Evolutionary conservation across 2,113 vertebrate genomes (phyloP).

Genomic region (Nycticorax nycticorax): DNA sequence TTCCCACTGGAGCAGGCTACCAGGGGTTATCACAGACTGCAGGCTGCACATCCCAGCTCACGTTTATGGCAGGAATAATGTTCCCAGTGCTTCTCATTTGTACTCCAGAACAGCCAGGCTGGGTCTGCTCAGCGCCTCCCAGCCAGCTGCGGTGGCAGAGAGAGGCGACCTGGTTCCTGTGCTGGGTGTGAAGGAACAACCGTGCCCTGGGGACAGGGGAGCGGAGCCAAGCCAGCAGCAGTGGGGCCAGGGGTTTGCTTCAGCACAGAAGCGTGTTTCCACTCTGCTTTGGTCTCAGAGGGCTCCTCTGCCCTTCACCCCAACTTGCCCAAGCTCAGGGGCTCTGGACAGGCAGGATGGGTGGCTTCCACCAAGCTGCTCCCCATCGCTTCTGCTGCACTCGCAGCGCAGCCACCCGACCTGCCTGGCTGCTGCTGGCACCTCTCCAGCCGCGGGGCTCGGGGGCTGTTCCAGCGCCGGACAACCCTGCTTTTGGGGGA

Average conservation of each 20-base stretch:
- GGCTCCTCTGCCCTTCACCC: neutral
- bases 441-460: neutral
- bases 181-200: fast-evolving
- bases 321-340: neutral
- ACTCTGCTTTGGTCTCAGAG: neutral
- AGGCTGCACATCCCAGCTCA: neutral
- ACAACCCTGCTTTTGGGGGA: neutral
- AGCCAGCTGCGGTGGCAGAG: too few relatives aligned
- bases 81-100: neutral
- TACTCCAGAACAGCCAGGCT: neutral
- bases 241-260: neutral
- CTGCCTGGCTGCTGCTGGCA: neutral
- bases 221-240: neutral
- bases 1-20: neutral
- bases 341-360: neutral
- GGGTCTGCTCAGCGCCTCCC: neutral
- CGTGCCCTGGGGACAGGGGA: neutral
- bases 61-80: neutral
- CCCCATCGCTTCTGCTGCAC: neutral
- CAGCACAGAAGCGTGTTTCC: neutral
- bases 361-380: neutral
- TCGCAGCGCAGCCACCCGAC: neutral
- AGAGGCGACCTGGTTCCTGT: neutral
- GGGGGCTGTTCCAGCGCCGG: neutral
- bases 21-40: neutral